These are phyloP conservation scores for Dinoponera quadriceps DNA, from an alignment of 1,140 invertebrate species.

Conservation along the genomic window DNA sequence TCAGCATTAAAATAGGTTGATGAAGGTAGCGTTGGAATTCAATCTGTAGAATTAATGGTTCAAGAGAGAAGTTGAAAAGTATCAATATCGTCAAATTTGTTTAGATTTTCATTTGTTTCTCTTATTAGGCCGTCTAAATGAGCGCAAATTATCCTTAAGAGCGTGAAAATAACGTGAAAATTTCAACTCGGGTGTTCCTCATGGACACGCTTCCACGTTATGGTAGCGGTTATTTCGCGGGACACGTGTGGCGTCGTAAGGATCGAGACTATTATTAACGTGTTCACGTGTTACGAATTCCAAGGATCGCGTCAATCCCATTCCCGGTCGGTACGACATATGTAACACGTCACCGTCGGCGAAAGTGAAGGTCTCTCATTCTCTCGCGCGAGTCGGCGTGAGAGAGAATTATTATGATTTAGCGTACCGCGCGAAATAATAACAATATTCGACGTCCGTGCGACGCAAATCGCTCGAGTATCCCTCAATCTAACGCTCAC, in stretches of 20 bases:
- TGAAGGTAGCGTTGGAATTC: too few relatives aligned
- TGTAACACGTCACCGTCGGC: not conserved
- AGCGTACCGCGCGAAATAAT: not conserved
- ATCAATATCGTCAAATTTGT: too few relatives aligned
- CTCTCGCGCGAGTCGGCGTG: not conserved
- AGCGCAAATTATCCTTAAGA: too few relatives aligned
- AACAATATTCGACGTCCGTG: not conserved
- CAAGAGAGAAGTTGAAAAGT: too few relatives aligned
- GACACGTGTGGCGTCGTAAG: not conserved
- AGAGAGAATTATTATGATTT: not conserved
- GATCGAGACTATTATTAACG: slow-evolving; percentile 15
- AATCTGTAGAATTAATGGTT: too few relatives aligned
- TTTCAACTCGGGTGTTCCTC: not conserved
- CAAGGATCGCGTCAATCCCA: slow-evolving; percentile 26
- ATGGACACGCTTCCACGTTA: not conserved
- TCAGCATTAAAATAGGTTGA: too few relatives aligned
- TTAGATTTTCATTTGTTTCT: too few relatives aligned
- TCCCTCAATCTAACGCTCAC: too few relatives aligned
- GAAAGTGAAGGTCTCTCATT: slow-evolving; percentile 37
- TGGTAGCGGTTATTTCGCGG: slow-evolving; percentile 4
- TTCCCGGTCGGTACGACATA: not conserved
- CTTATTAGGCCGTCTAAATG: too few relatives aligned
- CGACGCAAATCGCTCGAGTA: too few relatives aligned
- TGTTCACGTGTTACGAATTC: slow-evolving; percentile 35
- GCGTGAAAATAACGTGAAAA: too few relatives aligned